Evolutionary conservation across 2,888 invertebrate species (phyloP).

Genomic region (Notodonta ziczac): DNA sequence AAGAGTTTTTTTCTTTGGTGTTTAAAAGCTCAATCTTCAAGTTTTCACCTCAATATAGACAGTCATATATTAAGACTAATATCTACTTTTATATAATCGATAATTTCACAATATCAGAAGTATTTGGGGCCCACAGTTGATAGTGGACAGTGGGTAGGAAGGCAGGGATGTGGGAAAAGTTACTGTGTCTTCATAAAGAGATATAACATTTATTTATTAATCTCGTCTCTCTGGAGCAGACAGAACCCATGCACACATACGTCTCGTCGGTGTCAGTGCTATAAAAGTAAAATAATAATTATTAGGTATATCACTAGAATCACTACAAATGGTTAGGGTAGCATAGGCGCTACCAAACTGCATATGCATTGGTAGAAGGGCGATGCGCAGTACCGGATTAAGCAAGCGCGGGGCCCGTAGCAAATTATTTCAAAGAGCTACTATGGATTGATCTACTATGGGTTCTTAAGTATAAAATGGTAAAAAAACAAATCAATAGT

Average conservation of each 20-base stretch:
- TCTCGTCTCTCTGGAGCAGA: conserved; percentile 1
- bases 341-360: too few species aligned
- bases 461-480: too few species aligned
- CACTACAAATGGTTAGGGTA: too few species aligned
- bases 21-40: conserved; percentile 62
- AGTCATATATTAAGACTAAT: conserved; percentile 1
- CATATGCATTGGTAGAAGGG: too few species aligned
- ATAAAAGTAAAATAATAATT: not conserved
- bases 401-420: too few species aligned
- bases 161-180: conserved; percentile 44
- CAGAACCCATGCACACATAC: not conserved
- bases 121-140: conserved; percentile 51
- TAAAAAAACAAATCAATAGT: too few species aligned
- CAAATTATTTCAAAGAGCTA: too few species aligned
- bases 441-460: too few species aligned
- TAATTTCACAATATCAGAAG: conserved; percentile 10
- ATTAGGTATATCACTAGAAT: not conserved
- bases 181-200: conserved; percentile 33
- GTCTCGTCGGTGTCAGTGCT: conserved; percentile 1
- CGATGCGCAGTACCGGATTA: too few species aligned
- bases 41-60: conserved; percentile 20
- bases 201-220: conserved; percentile 24
- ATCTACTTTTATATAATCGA: conserved; percentile 27
- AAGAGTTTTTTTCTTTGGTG: conserved; percentile 70
- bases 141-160: conserved; percentile 53